A percentile compares a stretch with the other conserved stretches of the same genome.
These are phyloP conservation scores for Rutpela maculata DNA, from an alignment of 2,888 invertebrate genomes.

Conservation along the genomic window DNA sequence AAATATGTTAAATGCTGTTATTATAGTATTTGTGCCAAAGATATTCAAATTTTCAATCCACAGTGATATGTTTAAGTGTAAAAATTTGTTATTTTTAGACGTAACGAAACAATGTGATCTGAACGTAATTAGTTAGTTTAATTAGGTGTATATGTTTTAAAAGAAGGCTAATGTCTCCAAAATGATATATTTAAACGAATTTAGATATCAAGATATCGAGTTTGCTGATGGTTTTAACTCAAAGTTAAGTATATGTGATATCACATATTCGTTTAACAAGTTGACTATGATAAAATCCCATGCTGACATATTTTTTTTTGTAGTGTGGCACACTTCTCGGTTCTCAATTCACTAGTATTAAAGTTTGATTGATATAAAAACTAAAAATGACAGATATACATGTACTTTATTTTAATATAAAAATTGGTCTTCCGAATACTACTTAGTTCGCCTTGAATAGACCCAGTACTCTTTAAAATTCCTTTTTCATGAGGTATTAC, in stretches of 20 bases:
- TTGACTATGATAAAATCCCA: not conserved
- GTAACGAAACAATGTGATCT: constrained; percentile 24
- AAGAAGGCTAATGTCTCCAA: not conserved
- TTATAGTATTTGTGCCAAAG: constrained; percentile 33
- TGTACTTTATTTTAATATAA: too few relatives aligned
- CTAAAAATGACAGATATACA: too few relatives aligned
- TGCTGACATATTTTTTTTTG: not conserved
- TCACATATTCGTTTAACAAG: too few relatives aligned
- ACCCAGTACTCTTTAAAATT: too few relatives aligned
- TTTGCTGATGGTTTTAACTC: too few relatives aligned
- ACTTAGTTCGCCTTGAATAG: too few relatives aligned
- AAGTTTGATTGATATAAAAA: too few relatives aligned
- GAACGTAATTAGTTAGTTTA: not conserved
- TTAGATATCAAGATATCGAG: not conserved
- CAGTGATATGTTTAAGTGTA: constrained; percentile 7
- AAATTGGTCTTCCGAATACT: too few relatives aligned
- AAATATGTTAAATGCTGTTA: constrained; percentile 7
- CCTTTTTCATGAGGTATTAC: too few relatives aligned
- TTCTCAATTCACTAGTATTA: not conserved
- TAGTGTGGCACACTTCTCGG: not conserved
- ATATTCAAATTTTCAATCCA: constrained; percentile 15
- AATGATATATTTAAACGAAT: not conserved
- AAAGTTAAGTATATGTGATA: too few relatives aligned
- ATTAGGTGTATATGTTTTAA: constrained; percentile 1
- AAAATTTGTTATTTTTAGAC: constrained; percentile 22